Conservation (phyloP, 1,140 invertebrate species). For the Capitella teleta region DNA sequence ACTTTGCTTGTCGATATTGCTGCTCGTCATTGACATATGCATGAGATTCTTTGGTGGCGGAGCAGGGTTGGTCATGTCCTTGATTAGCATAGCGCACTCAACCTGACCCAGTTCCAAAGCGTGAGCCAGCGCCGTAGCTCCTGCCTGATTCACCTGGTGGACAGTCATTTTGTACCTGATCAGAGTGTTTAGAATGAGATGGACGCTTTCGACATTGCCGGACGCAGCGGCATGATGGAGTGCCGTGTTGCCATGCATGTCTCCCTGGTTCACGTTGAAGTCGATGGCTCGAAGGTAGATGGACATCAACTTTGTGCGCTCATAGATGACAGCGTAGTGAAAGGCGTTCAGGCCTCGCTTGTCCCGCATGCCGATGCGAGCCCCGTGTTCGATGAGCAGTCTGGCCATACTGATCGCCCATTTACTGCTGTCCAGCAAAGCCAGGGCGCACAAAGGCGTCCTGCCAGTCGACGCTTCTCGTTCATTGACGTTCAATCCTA, state of each 20-base stretch:
- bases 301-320: slow-evolving; percentile 18
- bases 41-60: not conserved
- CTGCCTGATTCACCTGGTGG: slow-evolving; percentile 19
- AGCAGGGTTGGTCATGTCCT: not conserved
- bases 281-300: slow-evolving; percentile 27
- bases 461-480: slow-evolving; percentile 17
- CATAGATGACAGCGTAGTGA: slow-evolving; percentile 31
- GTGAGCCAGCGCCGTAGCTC: slow-evolving; percentile 19
- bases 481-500: slow-evolving; percentile 21
- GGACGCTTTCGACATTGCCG: slow-evolving; percentile 19
- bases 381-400: slow-evolving; percentile 29
- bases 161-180: slow-evolving; percentile 18
- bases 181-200: slow-evolving; percentile 16
- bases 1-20: not conserved
- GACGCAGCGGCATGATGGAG: slow-evolving; percentile 29
- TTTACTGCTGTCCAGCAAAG: slow-evolving; percentile 23
- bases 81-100: not conserved
- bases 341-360: slow-evolving; percentile 25
- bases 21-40: not conserved
- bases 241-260: slow-evolving; percentile 27
- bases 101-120: slow-evolving; percentile 9
- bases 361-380: slow-evolving; percentile 19
- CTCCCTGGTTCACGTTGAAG: slow-evolving; percentile 23
- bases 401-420: slow-evolving; percentile 28
- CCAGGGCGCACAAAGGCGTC: slow-evolving; percentile 27